Evolutionary conservation across 2,113 vertebrate species (phyloP).

Genomic region (Phoxinus phoxinus): DNA sequence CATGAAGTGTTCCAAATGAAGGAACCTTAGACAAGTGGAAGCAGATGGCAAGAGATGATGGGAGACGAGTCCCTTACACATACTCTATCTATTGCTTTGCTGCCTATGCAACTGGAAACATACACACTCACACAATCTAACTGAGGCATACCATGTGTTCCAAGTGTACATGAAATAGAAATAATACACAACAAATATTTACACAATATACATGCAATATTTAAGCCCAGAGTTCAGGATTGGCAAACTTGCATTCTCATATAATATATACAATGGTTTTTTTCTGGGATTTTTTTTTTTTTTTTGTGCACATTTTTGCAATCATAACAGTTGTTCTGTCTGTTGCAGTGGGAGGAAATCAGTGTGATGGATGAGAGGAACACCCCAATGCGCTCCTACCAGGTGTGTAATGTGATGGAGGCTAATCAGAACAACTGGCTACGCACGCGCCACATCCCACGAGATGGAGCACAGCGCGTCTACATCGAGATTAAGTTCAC

Average conservation of each 20-base stretch:
- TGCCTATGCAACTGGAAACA: constrained; percentile 37
- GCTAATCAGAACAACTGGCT: constrained; percentile 86
- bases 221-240: neutral
- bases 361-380: constrained; percentile 85
- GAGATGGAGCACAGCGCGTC: constrained; percentile 81
- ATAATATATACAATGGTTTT: no score
- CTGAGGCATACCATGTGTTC: neutral
- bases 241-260: no score
- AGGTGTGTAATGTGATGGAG: constrained; percentile 84
- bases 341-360: constrained; percentile 84
- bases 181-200: neutral
- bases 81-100: constrained; percentile 62
- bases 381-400: constrained; percentile 83
- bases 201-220: neutral
- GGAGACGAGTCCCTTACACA: constrained; percentile 73
- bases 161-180: neutral
- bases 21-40: constrained; percentile 77
- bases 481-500: constrained; percentile 87
- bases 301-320: neutral
- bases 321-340: constrained; percentile 23
- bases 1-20: constrained; percentile 80
- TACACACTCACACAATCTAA: constrained; percentile 53
- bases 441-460: constrained; percentile 78
- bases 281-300: no score
- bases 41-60: constrained; percentile 78